phyloP scores from a whole-genome alignment of 2,797 vertebrate species.

The Geotrypetes seraphini region DNA sequence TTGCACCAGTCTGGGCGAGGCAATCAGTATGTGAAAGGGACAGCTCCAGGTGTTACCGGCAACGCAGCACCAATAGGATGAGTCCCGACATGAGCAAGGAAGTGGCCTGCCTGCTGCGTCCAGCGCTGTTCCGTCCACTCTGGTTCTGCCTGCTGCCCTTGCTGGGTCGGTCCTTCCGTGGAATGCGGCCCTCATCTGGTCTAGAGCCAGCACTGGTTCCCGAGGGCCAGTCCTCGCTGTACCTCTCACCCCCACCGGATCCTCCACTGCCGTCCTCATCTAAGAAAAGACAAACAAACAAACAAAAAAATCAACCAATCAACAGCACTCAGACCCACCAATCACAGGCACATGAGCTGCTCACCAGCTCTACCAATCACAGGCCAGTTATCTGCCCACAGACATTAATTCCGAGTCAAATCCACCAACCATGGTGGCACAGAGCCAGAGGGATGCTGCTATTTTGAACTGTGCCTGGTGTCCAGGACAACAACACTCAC shows the following conservation, averaged over 20 bases:
- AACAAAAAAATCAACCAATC: neutral
- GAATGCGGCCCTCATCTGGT: conserved; percentile 8
- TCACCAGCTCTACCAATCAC: no score
- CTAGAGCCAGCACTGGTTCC: conserved; percentile 8
- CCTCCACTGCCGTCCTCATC: conserved; percentile 36
- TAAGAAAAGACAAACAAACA: conserved; percentile 1
- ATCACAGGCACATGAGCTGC: no score
- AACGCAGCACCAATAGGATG: neutral
- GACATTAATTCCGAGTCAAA: no score
- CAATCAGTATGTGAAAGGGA: no score
- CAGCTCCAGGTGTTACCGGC: no score
- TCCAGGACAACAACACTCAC: conserved; percentile 37
- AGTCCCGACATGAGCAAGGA: neutral
- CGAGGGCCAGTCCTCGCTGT: conserved; percentile 69
- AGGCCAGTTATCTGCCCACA: no score
- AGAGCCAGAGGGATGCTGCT: no score
- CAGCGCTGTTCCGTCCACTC: conserved; percentile 12
- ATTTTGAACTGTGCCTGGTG: neutral
- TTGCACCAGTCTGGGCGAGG: no score
- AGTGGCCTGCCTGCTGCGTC: neutral
- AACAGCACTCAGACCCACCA: no score
- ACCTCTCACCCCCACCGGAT: conserved; percentile 53
- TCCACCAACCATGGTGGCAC: no score
- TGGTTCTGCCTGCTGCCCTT: conserved; percentile 28
- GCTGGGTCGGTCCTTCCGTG: conserved; percentile 16